Evolutionary conservation across 2,888 invertebrate genomes (phyloP), one percentile per base, ranked within the genome.

Genomic region (Synergus gifuensis): DNA sequence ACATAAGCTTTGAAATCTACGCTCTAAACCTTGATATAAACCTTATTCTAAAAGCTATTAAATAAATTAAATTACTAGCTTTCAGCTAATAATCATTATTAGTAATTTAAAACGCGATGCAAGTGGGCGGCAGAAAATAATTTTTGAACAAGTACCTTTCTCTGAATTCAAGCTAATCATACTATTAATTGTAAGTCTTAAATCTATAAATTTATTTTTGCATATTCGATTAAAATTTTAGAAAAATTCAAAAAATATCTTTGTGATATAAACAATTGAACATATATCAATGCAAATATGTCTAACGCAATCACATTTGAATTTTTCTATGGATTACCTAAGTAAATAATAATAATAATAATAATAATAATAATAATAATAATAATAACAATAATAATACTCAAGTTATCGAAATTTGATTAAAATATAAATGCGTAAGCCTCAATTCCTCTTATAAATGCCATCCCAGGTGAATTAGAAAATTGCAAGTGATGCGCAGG

Each of bases 81-180:
- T 49, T 49, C 5, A 49, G 69, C 49, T 49, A 49, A 66, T 28
- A 49, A 49, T 28, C 14, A 69, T 22, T 12, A 69, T 22, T 54
- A 40, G 16, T 73, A 28, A 54, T 54, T 36, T 54, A 54, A 73
- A 54, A 60, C 36, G n/a, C 49, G 11, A 73, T 36, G 49, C 73
- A 73, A 73, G 54, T 54, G 36, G 54, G 49, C 73, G 73, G 54
- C 54, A 73, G n/a, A 49, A 54, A 73, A 54, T 73, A 16, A 69
- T 49, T 22, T 69, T 69, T 36, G n/a, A 36, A 54, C 28, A 36
- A 49, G 16, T 73, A 49, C 22, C 46, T 28, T 54, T 73, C n/a
- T 28, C n/a, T n/a, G n/a, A 73, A 73, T 54, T 66, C 22, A 18
- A 60, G 60, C 22, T 60, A 60, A 12, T 12, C 12, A 12, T 60